These are phyloP conservation scores for Lutraria lutraria DNA, from an alignment of 2,888 invertebrate species.

Conservation along the genomic window DNA sequence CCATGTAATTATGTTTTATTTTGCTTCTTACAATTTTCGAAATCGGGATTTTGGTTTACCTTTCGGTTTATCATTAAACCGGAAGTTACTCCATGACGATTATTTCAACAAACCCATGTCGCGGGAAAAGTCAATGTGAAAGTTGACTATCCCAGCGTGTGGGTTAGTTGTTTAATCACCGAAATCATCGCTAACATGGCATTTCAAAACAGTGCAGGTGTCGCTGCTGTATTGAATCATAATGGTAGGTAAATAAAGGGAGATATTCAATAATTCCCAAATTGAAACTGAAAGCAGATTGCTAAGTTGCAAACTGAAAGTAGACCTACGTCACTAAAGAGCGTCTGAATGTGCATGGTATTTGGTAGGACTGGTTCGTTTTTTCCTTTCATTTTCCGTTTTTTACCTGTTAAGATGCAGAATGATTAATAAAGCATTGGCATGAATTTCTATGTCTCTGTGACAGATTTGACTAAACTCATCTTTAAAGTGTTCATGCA, in stretches of 20 bases:
- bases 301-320: slow-evolving; percentile 19
- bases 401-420: too few species aligned
- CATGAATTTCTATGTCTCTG: too few species aligned
- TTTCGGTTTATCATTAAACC: slow-evolving; percentile 43
- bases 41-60: not conserved
- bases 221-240: slow-evolving; percentile 28
- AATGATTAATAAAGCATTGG: too few species aligned
- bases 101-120: slow-evolving; percentile 73
- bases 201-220: slow-evolving; percentile 4
- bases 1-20: not conserved
- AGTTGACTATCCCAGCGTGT: slow-evolving; percentile 14
- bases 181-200: not conserved
- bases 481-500: too few species aligned
- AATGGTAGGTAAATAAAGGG: slow-evolving; percentile 6
- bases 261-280: not conserved
- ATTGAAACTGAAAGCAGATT: slow-evolving; percentile 15
- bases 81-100: slow-evolving; percentile 77
- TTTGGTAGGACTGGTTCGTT: not conserved
- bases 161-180: slow-evolving; percentile 15
- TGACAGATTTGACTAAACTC: too few species aligned
- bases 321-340: slow-evolving; percentile 24
- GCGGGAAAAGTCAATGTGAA: slow-evolving; percentile 68
- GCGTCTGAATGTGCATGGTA: not conserved
- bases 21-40: not conserved
- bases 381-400: not conserved